Percentiles rank a stretch among this genome's conserved stretches.
phyloP scores from a whole-genome alignment of 2,113 vertebrate species.

The Erinaceus europaeus region DNA sequence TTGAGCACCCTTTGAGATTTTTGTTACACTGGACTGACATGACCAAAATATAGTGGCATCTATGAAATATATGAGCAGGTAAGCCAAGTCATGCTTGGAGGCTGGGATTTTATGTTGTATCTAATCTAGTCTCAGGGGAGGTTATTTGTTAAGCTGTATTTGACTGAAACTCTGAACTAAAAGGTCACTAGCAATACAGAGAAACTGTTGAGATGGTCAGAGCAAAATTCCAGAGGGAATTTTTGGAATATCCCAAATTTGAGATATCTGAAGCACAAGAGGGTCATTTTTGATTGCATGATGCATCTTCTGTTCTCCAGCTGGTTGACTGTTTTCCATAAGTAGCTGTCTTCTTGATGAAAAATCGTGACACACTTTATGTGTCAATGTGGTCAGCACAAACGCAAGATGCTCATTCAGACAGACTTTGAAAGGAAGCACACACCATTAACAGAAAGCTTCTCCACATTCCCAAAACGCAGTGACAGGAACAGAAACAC shows the following conservation, averaged over 20 bases:
- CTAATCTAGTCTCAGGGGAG: neutral
- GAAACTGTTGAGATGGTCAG: neutral
- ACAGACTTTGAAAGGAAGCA: constrained; percentile 61
- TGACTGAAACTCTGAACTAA: neutral
- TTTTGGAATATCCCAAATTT: neutral
- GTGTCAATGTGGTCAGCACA: constrained; percentile 50
- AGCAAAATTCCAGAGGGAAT: neutral
- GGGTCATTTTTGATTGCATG: neutral
- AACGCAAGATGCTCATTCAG: constrained; percentile 18
- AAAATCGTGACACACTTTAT: neutral
- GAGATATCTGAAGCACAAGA: neutral
- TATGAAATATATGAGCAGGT: neutral
- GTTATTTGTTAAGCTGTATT: neutral
- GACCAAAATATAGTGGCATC: neutral
- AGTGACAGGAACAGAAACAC: neutral
- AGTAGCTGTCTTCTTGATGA: neutral
- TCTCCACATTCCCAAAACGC: constrained; percentile 1
- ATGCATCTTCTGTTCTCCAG: neutral
- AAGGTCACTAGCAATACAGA: neutral
- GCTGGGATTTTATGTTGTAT: constrained; percentile 13
- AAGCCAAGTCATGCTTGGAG: neutral
- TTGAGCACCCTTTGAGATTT: neutral
- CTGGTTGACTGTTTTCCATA: neutral
- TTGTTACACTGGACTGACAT: neutral
- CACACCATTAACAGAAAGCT: constrained; percentile 34